Base-by-base conservation (phyloP, 2,797 vertebrate species). In the Syngnathus rostellatus region DNA sequence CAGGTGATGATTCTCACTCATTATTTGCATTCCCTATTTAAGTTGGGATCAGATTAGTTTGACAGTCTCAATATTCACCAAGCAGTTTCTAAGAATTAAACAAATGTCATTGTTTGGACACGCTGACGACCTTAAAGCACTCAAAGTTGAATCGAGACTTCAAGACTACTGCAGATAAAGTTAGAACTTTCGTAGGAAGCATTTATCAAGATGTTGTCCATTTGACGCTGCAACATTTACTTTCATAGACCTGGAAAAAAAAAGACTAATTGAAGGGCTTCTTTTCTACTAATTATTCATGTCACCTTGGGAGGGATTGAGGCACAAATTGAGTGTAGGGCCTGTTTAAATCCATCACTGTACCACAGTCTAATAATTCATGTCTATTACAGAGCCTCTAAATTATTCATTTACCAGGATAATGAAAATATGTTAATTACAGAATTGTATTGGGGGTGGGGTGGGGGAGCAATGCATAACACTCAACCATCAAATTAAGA, bases 341-440 rank as follows among this genome's bases (percentile, higher is more conserved):
- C 82, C 85, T 83, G 81, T 89, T 89, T 86, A 88, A 91, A 91
- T 91, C 85, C 86, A 89, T 91, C 88, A 91, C 81, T 83, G 79
- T 82, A 85, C 75, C 59, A 81, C 74, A 85, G 82, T 79, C 76
- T 75, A 88, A 89, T 91, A 92, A 92, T 88, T 94, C 81, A 86
- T 87, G 88, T 90, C 89, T 88, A 83, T 89, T 89, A 83, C 76
- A 81, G 76, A 88, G 68, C 87, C 80, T 87, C 83, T 93, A 92
- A 94, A 94, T 94, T 90, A 94, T 94, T 94, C 79, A 90, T 90
- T 88, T 90, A 72, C 88, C 87, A 82, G 84, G 92, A 93, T 94
- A 93, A 94, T 93, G 89, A 92, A 94, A 94, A 93, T 93, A 95
- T 92, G 89, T 81, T 93, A 94, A 95, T 94, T 91, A 92, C 85